phyloP scores from a whole-genome alignment of 1,140 invertebrate species.

The Rhopalosiphum padi region DNA sequence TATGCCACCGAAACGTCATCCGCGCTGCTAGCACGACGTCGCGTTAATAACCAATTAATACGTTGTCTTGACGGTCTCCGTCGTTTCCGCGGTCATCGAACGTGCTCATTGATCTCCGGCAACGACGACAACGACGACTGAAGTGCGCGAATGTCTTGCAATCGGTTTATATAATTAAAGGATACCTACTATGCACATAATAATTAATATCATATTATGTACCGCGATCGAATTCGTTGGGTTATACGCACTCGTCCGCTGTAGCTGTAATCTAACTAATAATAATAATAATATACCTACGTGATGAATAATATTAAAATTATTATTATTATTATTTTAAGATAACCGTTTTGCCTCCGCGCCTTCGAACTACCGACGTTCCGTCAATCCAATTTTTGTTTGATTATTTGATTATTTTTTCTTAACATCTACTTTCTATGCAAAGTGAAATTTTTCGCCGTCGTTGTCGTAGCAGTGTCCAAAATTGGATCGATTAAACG shows the following conservation, averaged over 20 bases:
- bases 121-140: neutral
- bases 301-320: neutral
- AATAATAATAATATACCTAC: neutral
- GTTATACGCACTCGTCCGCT: neutral
- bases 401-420: neutral
- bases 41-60: conserved; percentile 18
- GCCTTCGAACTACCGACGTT: neutral
- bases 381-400: conserved; percentile 17
- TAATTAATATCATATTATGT: neutral
- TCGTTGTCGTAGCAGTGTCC: neutral
- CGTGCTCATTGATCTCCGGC: neutral
- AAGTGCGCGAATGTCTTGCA: neutral
- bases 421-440: conserved; percentile 44
- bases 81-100: neutral
- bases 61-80: neutral
- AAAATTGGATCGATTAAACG: conserved; percentile 51
- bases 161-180: neutral
- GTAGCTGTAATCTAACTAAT: neutral
- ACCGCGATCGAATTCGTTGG: neutral
- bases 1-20: neutral
- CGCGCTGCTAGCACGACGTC: neutral
- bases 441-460: conserved; percentile 39
- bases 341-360: neutral
- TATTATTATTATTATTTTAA: neutral
- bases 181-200: neutral